Conservation (phyloP, 2,888 invertebrate species). For the Phyto melanocephala region DNA sequence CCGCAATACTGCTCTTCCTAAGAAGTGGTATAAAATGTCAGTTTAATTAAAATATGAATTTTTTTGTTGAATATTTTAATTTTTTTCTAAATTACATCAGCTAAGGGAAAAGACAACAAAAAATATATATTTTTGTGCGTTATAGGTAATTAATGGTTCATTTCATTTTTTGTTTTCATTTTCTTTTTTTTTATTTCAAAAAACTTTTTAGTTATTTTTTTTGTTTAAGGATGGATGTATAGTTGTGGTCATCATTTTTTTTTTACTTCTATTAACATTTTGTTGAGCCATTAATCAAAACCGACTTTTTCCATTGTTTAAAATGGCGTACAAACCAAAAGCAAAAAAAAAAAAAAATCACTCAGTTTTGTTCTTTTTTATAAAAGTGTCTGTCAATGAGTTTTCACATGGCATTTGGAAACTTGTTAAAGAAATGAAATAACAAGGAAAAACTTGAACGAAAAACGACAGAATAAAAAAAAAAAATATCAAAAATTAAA, state of each 20-base stretch:
- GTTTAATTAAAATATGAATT: conserved; percentile 12
- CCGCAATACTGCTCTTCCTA: neutral
- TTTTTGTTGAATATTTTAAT: conserved; percentile 4
- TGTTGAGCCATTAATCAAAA: conserved; percentile 63
- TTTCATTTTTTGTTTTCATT: conserved; percentile 59
- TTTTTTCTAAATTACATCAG: neutral
- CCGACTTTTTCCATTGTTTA: conserved; percentile 45
- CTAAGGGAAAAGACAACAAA: neutral
- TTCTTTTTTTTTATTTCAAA: neutral
- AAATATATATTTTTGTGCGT: conserved; percentile 13
- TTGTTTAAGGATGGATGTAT: neutral
- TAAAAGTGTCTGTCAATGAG: conserved; percentile 53
- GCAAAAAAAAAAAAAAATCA: neutral
- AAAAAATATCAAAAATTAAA: conserved; percentile 36
- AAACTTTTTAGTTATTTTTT: conserved; percentile 6
- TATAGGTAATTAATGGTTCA: conserved; percentile 63
- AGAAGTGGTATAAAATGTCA: neutral
- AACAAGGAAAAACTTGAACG: conserved; percentile 17
- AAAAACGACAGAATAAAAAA: neutral
- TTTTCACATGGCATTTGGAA: conserved; percentile 35
- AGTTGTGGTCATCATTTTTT: neutral
- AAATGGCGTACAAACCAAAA: conserved; percentile 18
- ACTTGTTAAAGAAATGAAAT: conserved; percentile 30
- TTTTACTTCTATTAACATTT: conserved; percentile 33
- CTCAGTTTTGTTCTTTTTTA: conserved; percentile 16